A percentile compares a stretch with the other conserved stretches of the same genome.
These are phyloP conservation scores for Cataglyphis hispanica DNA, from an alignment of 1,140 invertebrate species.

Conservation along the genomic window DNA sequence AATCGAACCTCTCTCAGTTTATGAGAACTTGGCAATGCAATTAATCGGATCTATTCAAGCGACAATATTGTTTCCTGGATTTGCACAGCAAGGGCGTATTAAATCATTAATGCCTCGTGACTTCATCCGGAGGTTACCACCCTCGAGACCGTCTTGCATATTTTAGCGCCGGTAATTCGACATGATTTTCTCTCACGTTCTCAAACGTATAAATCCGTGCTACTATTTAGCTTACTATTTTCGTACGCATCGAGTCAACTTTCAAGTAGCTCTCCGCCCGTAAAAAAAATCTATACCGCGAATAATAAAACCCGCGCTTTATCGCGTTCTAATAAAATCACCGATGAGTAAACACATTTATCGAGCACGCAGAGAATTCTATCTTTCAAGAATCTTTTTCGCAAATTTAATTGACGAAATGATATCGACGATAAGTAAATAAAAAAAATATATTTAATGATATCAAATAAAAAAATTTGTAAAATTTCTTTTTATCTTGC, in stretches of 20 bases:
- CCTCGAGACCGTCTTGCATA: conserved; percentile 60
- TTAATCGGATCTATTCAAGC: conserved; percentile 32
- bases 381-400: neutral
- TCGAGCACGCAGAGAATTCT: neutral
- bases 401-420: neutral
- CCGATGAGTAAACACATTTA: neutral
- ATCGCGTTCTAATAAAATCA: conserved; percentile 37
- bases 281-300: conserved; percentile 10
- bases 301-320: conserved; percentile 37
- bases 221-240: conserved; percentile 51
- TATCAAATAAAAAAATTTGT: neutral
- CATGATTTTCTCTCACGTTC: conserved; percentile 38
- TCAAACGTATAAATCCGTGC: neutral
- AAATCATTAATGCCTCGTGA: conserved; percentile 61
- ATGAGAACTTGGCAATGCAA: conserved; percentile 13
- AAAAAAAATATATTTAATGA: neutral
- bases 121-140: conserved; percentile 53
- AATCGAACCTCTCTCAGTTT: conserved; percentile 17
- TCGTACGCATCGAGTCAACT: conserved; percentile 19
- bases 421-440: too few relatives aligned
- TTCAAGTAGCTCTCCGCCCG: neutral
- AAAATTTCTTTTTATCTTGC: too few relatives aligned
- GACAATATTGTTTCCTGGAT: conserved; percentile 33
- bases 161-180: conserved; percentile 59
- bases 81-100: conserved; percentile 37